Percentiles rank a stretch among this genome's conserved stretches.
Evolutionary conservation across 2,888 invertebrate species (phyloP).

Genomic region (Drosophila pseudotalamancana): DNA sequence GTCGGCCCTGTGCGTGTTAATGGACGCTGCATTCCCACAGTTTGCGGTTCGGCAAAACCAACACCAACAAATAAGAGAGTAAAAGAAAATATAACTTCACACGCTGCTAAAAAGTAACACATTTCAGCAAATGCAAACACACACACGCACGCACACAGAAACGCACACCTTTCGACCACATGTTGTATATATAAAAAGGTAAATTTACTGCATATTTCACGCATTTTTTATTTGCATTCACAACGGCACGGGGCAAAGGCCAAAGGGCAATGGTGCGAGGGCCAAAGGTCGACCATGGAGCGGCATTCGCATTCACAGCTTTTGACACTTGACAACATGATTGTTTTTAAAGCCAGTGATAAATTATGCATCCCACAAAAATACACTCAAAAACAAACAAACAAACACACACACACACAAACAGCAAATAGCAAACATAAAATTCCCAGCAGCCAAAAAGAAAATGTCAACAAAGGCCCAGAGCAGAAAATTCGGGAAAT

Average conservation of each 20-base stretch:
- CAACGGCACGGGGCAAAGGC: conserved; percentile 7
- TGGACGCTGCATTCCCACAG: conserved; percentile 71
- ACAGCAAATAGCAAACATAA: conserved; percentile 32
- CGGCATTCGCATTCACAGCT: conserved; percentile 49
- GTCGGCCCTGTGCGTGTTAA: conserved; percentile 39
- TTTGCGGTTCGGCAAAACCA: conserved; percentile 69
- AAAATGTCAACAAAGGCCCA: conserved; percentile 1
- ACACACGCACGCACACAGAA: not conserved
- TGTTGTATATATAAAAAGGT: conserved; percentile 50
- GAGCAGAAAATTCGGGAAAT: not conserved
- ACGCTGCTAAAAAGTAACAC: conserved; percentile 35
- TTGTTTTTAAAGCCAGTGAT: conserved; percentile 75
- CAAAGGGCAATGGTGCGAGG: not conserved
- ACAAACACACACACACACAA: conserved; percentile 5
- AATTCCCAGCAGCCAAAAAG: conserved; percentile 3
- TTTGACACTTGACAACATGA: conserved; percentile 79
- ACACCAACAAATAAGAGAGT: conserved; percentile 15
- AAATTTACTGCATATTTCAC: conserved; percentile 74
- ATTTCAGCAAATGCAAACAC: conserved; percentile 32
- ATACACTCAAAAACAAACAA: conserved; percentile 21
- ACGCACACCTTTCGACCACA: conserved; percentile 21
- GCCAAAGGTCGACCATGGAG: conserved; percentile 4
- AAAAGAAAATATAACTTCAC: conserved; percentile 32
- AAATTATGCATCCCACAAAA: conserved; percentile 69
- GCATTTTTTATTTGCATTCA: conserved; percentile 73